These are phyloP conservation scores for Mixornis gularis DNA, from an alignment of 2,113 vertebrate genomes.

Conservation along the genomic window DNA sequence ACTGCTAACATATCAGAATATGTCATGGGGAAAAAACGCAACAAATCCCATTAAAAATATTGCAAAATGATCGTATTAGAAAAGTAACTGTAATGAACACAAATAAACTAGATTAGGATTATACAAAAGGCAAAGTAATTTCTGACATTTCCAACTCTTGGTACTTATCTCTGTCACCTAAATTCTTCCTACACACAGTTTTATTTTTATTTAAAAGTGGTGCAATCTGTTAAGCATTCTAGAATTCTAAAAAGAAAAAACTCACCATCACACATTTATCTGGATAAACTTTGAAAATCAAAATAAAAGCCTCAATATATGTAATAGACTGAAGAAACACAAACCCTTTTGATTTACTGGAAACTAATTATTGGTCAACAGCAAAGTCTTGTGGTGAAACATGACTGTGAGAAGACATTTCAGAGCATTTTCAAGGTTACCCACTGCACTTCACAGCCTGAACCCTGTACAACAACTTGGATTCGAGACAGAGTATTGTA, in stretches of 20 bases:
- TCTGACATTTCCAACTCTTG: not conserved
- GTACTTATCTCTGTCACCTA: not conserved
- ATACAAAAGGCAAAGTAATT: not conserved
- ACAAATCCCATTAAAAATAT: not conserved
- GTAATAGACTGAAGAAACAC: not conserved
- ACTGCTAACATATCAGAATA: not conserved
- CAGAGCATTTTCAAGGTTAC: not conserved
- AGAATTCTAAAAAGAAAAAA: not conserved
- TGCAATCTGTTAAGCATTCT: not conserved
- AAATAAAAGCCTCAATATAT: not conserved
- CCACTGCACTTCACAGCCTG: not conserved
- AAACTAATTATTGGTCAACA: not conserved
- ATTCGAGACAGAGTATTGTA: not conserved
- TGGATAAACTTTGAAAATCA: not conserved
- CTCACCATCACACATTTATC: not conserved
- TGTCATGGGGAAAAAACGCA: accelerated
- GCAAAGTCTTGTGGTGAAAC: not conserved
- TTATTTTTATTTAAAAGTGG: not conserved
- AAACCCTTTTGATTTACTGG: not conserved
- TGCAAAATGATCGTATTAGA: not conserved
- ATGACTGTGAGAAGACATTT: not conserved
- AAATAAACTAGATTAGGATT: not conserved
- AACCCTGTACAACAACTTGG: not conserved
- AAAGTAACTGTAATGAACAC: not conserved
- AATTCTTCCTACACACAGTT: not conserved